Base-by-base conservation (phyloP, 1,140 invertebrate species). In the Sesamia nonagrioides region DNA sequence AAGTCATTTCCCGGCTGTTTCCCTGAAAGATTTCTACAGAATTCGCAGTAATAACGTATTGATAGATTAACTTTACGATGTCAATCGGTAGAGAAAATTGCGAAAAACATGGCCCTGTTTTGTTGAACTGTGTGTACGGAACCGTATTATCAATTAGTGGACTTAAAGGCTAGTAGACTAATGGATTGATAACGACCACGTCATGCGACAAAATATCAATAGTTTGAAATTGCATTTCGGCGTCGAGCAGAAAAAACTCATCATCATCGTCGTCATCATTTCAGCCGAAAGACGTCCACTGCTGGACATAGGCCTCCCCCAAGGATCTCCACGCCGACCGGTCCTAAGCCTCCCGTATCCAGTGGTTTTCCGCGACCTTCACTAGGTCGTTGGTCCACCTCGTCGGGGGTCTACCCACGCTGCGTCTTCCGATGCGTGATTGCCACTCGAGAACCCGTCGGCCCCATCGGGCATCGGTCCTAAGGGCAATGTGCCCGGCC, bases 1-100 rank as follows among this genome's bases (percentile, higher is more conserved):
- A 82, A 91, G 88, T 92, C 91, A 92, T 89, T 92, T 90, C 83
- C 87, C 82, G 75, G 52, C 66, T 80, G 83, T 88, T 87, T 82
- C 78, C 83, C 81, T 68, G 84, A 87, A 83, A 85, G 82, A 87
- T 89, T 90, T 81, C 17, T 17, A 75, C 72, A 11, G 37, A 50
- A 61, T 63, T 61, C 42, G 40, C 15, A 74, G 72, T 40, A 58
- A 61, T 48, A 60, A 60, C 54, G 54, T 60, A 56, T 58, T 56
- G 54, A 74, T 60, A 45, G 27, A 60, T 74, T 56, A 40, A 37
- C 40, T 74, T 74, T 56, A 8, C 15, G 52, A 58, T 60, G 54
- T 33, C 37, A 74, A 60, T 27, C 71, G 50, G 33, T 61, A 69
- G 40, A 45, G 33, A 3, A 48, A 69, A 54, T 52, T 52, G 48